Evolutionary conservation across 2,113 vertebrate species (phyloP).

Genomic region (Rhabdomys dilectus): DNA sequence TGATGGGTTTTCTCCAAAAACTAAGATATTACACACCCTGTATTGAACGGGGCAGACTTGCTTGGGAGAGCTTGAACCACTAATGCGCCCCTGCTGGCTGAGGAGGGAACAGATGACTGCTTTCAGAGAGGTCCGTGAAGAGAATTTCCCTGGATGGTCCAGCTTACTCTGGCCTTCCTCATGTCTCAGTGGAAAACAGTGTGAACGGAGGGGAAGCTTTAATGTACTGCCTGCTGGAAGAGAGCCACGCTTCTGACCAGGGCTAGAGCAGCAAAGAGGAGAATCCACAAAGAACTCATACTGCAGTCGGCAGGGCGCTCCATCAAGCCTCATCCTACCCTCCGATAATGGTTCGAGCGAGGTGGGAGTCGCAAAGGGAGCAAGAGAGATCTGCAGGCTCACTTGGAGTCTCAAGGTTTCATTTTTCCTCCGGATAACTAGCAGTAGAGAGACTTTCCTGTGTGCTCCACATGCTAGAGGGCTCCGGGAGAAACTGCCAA

Average conservation of each 20-base stretch:
- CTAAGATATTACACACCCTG: background rate
- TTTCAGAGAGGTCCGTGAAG: background rate
- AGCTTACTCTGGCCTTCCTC: background rate
- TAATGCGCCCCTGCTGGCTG: background rate
- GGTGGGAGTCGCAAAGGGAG: background rate
- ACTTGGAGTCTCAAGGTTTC: background rate
- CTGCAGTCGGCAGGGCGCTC: no score
- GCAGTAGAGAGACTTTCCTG: background rate
- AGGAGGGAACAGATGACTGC: background rate
- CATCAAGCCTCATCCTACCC: background rate
- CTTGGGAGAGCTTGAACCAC: background rate
- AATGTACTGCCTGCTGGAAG: background rate
- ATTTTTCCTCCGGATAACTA: background rate
- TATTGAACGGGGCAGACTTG: background rate
- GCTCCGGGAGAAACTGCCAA: background rate
- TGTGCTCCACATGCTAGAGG: background rate
- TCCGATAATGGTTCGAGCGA: background rate
- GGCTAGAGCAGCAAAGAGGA: background rate
- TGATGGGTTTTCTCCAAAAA: background rate
- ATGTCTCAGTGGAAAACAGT: background rate
- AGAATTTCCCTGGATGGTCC: background rate
- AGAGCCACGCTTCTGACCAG: background rate
- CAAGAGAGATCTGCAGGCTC: background rate
- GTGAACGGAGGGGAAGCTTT: background rate
- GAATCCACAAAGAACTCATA: background rate